Conservation (phyloP, 2,888 invertebrate species). For the Belgica antarctica region DNA sequence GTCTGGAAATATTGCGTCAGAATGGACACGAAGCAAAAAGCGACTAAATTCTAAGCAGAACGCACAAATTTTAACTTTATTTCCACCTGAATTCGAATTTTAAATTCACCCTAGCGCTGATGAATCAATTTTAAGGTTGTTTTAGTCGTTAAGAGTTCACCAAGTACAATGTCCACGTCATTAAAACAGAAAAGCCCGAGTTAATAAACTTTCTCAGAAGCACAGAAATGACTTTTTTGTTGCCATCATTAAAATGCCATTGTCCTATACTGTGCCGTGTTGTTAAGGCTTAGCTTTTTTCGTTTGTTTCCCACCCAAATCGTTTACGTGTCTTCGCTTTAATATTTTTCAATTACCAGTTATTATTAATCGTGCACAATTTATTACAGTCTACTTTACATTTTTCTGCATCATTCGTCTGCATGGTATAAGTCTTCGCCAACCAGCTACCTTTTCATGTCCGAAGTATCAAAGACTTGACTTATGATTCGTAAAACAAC, state of each 20-base stretch:
- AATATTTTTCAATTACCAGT: constrained; percentile 40
- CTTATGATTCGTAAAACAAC: constrained; percentile 34
- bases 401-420: constrained; percentile 24
- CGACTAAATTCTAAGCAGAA: not conserved
- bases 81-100: not conserved
- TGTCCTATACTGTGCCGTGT: too few relatives aligned
- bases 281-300: too few relatives aligned
- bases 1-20: constrained; percentile 78
- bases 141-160: not conserved
- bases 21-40: constrained; percentile 58
- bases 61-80: not conserved
- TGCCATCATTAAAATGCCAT: not conserved
- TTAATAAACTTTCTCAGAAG: constrained; percentile 7
- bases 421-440: constrained; percentile 4
- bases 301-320: constrained; percentile 35
- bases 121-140: constrained; percentile 12
- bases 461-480: constrained; percentile 18
- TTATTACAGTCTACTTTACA: constrained; percentile 43
- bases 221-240: not conserved
- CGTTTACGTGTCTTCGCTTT: not conserved
- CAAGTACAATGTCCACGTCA: not conserved
- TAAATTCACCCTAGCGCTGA: not conserved
- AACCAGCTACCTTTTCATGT: not conserved
- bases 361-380: constrained; percentile 41
- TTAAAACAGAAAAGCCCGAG: not conserved